phyloP scores from a whole-genome alignment of 2,797 vertebrate species.

The Falco peregrinus region DNA sequence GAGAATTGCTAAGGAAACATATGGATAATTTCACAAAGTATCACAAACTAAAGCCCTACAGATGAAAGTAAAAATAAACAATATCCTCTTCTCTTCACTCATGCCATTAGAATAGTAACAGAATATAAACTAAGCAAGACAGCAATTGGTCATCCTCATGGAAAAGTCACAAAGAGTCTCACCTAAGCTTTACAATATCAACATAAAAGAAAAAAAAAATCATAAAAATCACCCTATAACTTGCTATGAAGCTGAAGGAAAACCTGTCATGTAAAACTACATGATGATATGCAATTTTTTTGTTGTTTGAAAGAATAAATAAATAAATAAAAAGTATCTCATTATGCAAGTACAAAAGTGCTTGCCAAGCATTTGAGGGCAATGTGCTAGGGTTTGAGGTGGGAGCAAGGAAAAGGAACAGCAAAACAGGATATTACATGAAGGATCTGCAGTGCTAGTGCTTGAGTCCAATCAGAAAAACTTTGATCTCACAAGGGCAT shows the following conservation, averaged over 20 bases:
- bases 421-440: not conserved
- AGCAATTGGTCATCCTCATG: not conserved
- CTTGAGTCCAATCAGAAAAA: not conserved
- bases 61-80: constrained; percentile 33
- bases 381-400: not conserved
- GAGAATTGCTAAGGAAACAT: constrained; percentile 10
- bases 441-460: not conserved
- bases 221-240: not conserved
- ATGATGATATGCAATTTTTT: not conserved
- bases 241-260: not conserved
- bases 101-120: not conserved
- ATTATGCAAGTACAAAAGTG: not conserved
- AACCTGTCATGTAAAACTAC: not conserved
- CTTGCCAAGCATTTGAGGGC: not conserved
- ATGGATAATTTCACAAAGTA: constrained; percentile 5
- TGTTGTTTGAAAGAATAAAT: not conserved
- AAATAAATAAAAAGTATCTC: not conserved
- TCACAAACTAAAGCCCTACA: not conserved
- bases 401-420: not conserved
- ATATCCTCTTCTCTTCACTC: not conserved
- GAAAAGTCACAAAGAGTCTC: not conserved
- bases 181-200: not conserved
- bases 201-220: not conserved
- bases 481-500: not conserved
- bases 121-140: not conserved